A percentile compares a stretch with the other conserved stretches of the same genome.
Conservation (phyloP, 1,140 invertebrate genomes). For the Brevipalpus yothersi region DNA sequence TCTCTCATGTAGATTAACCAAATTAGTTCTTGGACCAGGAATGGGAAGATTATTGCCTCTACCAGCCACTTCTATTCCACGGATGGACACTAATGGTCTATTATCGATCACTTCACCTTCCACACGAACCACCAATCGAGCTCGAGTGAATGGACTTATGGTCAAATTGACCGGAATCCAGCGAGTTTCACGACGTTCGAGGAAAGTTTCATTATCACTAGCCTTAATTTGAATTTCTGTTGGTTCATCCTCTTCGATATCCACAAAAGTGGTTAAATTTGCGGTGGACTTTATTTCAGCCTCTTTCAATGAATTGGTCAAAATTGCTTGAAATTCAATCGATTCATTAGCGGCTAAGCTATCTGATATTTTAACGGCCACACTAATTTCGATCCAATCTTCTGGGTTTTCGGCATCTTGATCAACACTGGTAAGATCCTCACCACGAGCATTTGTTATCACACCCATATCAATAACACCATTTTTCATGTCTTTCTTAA, state of each 20-base stretch:
- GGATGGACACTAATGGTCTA: not conserved
- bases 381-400: not conserved
- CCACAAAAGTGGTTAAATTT: not conserved
- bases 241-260: not conserved
- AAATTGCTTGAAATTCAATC: not conserved
- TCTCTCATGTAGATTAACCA: not conserved
- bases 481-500: not conserved
- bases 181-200: not conserved
- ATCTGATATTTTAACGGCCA: not conserved
- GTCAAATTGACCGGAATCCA: not conserved
- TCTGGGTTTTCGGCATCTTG: no score
- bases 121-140: not conserved
- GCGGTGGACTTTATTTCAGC: not conserved
- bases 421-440: not conserved
- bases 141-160: not conserved
- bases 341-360: not conserved
- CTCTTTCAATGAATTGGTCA: not conserved
- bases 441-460: not conserved
- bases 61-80: not conserved
- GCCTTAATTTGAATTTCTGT: not conserved
- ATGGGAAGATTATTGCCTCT: not conserved
- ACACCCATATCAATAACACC: not conserved
- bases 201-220: not conserved
- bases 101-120: not conserved
- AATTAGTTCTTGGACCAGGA: not conserved